Evolutionary conservation across 2,797 vertebrate species (phyloP).

Genomic region (Pogonophryne albipinna): DNA sequence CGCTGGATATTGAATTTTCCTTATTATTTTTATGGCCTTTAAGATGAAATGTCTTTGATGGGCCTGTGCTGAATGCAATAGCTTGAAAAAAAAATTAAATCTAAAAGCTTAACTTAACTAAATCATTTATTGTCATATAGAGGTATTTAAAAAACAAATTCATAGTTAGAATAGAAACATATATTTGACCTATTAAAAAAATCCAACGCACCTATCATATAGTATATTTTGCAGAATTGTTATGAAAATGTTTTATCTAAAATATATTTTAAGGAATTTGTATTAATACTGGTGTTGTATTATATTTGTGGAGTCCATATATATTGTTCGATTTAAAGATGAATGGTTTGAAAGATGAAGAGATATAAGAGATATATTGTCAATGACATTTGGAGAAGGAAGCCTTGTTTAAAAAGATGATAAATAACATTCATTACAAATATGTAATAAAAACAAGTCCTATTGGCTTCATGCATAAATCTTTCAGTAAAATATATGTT

Average conservation of each 20-base stretch:
- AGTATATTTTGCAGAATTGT: neutral
- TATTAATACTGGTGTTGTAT: neutral
- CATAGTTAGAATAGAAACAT: neutral
- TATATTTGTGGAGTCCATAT: neutral
- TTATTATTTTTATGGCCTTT: constrained; percentile 60
- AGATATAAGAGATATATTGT: neutral
- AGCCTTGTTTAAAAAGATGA: neutral
- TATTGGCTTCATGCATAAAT: neutral
- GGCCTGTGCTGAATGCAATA: constrained; percentile 2
- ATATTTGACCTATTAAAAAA: neutral
- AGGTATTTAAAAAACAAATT: neutral
- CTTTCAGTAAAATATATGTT: neutral
- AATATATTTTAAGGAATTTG: neutral
- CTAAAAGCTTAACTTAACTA: no score
- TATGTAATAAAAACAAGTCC: neutral
- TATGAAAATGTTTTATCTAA: neutral
- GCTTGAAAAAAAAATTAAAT: constrained; percentile 1
- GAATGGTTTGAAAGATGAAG: neutral
- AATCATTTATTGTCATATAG: neutral
- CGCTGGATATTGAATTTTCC: constrained; percentile 61
- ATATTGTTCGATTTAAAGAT: neutral
- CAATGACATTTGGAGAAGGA: neutral
- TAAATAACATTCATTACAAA: neutral
- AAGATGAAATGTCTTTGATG: constrained; percentile 39
- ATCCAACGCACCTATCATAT: neutral